Conservation (phyloP, 53 echinoderm and acorn worm genomes). For the Paelopatides confundens region DNA sequence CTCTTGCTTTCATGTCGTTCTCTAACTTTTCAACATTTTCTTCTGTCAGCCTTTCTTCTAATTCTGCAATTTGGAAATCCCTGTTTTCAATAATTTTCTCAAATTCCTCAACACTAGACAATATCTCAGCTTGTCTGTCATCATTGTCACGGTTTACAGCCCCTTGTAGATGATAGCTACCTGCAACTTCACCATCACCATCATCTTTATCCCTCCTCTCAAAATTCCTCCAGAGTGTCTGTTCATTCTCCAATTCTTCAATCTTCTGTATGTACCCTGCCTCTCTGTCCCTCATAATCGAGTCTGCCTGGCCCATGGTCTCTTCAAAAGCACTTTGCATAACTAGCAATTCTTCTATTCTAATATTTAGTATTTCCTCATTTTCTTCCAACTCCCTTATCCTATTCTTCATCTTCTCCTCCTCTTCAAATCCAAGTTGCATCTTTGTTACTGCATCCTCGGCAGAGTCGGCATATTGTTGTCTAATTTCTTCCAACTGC, state of each 20-base stretch:
- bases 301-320: constrained; percentile 87
- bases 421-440: background rate
- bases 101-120: constrained; percentile 28
- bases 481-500: background rate
- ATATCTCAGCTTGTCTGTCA: background rate
- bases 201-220: constrained; percentile 64
- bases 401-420: constrained; percentile 17
- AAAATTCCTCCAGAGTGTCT: constrained; percentile 71
- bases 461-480: background rate
- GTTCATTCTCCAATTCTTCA: constrained; percentile 73
- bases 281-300: constrained; percentile 88
- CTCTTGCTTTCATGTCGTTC: constrained; percentile 23
- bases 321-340: constrained; percentile 88
- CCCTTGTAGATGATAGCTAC: background rate
- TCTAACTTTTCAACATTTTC: constrained; percentile 39
- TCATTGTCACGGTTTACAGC: background rate
- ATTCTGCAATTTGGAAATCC: constrained; percentile 36
- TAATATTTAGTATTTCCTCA: constrained; percentile 67
- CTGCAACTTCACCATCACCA: background rate
- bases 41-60: background rate
- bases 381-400: constrained; percentile 75
- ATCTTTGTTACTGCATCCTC: background rate
- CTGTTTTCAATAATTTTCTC: constrained; percentile 27
- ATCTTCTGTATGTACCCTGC: constrained; percentile 71
- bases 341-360: constrained; percentile 79